Percentiles rank a stretch among this genome's conserved stretches.
These are phyloP conservation scores for Vultur gryphus DNA, from an alignment of 2,797 vertebrate species.

Conservation along the genomic window DNA sequence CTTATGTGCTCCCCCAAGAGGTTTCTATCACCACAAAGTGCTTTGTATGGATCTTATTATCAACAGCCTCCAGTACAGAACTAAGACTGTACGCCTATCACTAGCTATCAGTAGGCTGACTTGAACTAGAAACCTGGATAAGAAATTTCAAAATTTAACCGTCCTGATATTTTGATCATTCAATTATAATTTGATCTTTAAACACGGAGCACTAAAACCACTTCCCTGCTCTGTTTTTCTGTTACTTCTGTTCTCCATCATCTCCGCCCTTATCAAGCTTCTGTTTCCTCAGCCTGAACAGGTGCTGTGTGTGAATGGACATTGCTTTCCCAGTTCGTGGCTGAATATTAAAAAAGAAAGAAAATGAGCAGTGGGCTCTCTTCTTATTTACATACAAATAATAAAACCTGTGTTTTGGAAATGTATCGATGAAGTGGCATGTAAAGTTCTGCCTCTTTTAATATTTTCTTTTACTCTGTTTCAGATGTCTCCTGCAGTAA, in stretches of 20 bases:
- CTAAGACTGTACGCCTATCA: neutral
- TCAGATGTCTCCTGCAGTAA: neutral
- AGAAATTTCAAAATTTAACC: neutral
- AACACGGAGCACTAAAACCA: neutral
- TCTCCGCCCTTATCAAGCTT: neutral
- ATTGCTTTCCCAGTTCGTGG: fast-evolving
- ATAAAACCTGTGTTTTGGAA: neutral
- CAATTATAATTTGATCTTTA: neutral
- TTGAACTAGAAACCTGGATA: neutral
- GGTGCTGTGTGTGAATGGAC: neutral
- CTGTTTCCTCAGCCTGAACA: neutral
- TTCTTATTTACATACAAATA: neutral
- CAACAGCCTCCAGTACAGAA: neutral
- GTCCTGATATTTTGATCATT: neutral
- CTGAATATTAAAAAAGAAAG: neutral
- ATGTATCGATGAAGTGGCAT: neutral
- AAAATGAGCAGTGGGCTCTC: neutral
- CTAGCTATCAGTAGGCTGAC: neutral
- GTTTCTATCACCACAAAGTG: neutral
- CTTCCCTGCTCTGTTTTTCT: neutral
- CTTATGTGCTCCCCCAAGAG: neutral
- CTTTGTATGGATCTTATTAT: neutral
- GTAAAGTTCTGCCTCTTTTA: neutral
- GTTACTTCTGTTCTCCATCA: neutral
- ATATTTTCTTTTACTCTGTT: neutral